Conservation (phyloP, 1,140 invertebrate species). For the Caligus rogercresseyi region DNA sequence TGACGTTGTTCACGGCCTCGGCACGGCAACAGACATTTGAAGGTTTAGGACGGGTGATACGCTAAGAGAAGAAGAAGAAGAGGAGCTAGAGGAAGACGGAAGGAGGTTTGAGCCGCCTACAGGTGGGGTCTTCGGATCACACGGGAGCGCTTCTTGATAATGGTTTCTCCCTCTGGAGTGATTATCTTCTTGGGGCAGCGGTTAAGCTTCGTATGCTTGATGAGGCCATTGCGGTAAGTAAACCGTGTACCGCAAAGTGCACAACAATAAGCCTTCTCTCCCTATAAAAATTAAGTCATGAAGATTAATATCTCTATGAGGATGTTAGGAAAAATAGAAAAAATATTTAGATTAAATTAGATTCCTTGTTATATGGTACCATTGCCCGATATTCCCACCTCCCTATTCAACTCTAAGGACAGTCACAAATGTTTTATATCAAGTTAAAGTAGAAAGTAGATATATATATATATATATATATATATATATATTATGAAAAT, state of each 20-base stretch:
- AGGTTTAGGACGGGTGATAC: not conserved
- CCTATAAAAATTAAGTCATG: not conserved
- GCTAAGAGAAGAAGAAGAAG: not conserved
- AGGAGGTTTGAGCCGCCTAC: not conserved
- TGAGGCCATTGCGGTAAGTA: conserved; percentile 18
- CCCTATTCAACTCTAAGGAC: too few relatives aligned
- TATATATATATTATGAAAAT: too few relatives aligned
- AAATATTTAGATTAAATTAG: too few relatives aligned
- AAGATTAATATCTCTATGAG: too few relatives aligned
- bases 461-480: too few relatives aligned
- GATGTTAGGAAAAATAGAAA: too few relatives aligned
- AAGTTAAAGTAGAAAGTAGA: too few relatives aligned
- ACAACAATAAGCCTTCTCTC: conserved; percentile 18
- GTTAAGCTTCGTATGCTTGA: conserved; percentile 18
- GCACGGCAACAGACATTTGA: not conserved
- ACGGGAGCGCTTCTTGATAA: conserved; percentile 13
- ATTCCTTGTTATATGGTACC: too few relatives aligned
- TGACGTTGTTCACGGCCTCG: not conserved
- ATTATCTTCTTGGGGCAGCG: conserved; percentile 15
- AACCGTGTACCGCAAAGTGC: conserved; percentile 15
- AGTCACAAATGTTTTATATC: too few relatives aligned
- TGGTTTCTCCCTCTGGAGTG: conserved; percentile 10
- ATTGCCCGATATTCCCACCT: too few relatives aligned
- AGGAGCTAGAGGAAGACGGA: not conserved
- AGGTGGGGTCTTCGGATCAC: not conserved